Conservation (phyloP, 30 jellyfish, hydroid and myxozoan genomes). For the Turritopsis rubra region DNA sequence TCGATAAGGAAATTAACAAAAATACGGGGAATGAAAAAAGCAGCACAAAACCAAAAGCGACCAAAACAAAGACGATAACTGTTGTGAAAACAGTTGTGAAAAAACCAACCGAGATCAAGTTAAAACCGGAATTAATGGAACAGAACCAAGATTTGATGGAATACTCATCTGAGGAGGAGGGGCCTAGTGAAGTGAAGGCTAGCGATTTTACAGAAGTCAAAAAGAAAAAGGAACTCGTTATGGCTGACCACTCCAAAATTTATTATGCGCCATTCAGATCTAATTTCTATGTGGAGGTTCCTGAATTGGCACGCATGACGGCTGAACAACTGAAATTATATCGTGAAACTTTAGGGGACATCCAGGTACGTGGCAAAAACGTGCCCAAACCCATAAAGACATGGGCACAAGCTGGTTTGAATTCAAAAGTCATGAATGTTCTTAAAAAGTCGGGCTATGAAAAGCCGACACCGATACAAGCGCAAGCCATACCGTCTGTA, state of each 20-base stretch:
- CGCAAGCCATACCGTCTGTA: conserved; percentile 96
- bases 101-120: conserved; percentile 26
- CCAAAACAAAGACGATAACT: conserved; percentile 48
- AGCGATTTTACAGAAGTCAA: conserved; percentile 73
- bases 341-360: conserved; percentile 69
- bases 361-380: conserved; percentile 83
- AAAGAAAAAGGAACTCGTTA: conserved; percentile 76
- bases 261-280: conserved; percentile 79
- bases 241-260: conserved; percentile 89
- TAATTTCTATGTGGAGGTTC: conserved; percentile 94
- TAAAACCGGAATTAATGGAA: conserved; percentile 92
- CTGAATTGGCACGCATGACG: conserved; percentile 88
- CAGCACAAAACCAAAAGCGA: conserved; percentile 20
- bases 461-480: conserved; percentile 98
- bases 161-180: conserved; percentile 92
- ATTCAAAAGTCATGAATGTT: conserved; percentile 57
- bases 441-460: conserved; percentile 75
- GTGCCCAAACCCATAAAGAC: conserved; percentile 93
- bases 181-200: conserved; percentile 48
- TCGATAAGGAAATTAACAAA: conserved; percentile 75
- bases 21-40: conserved; percentile 27
- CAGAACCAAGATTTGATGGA: conserved; percentile 96
- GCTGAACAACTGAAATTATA: conserved; percentile 80
- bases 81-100: conserved; percentile 91
- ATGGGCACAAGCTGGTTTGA: conserved; percentile 97